Percentiles rank a stretch among this genome's conserved stretches.
These are phyloP conservation scores for Serranochromis macrocephalus DNA, from an alignment of 2,113 vertebrate genomes.

Conservation along the genomic window DNA sequence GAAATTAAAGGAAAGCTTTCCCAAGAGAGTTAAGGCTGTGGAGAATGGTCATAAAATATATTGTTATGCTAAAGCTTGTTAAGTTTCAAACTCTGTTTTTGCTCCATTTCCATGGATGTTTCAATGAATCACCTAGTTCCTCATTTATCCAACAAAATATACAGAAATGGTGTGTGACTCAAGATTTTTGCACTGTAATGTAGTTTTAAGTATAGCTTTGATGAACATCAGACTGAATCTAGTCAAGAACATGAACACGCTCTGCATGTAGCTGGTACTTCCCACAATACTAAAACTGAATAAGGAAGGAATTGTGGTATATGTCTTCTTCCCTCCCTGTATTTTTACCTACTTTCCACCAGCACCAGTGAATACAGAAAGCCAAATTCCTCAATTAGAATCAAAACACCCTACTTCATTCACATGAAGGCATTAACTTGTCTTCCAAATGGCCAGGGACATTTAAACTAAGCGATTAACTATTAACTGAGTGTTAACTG, in stretches of 20 bases:
- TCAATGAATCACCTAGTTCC: not conserved
- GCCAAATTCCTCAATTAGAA: not conserved
- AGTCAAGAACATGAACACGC: not conserved
- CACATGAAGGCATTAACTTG: not conserved
- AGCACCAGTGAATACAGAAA: not conserved
- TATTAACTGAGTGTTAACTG: slow-evolving; percentile 17
- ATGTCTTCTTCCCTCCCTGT: not conserved
- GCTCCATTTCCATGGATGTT: not conserved
- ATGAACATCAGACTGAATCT: not conserved
- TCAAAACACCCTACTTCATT: not conserved
- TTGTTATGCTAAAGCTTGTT: not conserved
- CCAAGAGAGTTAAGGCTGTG: not conserved
- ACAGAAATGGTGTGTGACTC: not conserved
- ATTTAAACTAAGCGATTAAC: not conserved
- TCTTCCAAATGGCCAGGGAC: not conserved
- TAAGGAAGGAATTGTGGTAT: not conserved
- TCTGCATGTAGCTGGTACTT: not conserved
- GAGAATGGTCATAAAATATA: not conserved
- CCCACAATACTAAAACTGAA: not conserved
- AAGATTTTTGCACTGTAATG: not conserved
- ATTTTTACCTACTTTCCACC: not conserved
- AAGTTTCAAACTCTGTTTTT: not conserved
- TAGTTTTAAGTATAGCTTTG: not conserved
- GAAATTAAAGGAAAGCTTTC: not conserved
- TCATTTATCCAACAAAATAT: not conserved